Base-by-base conservation (phyloP, 2,113 vertebrate genomes). In the Aegithalos caudatus region DNA sequence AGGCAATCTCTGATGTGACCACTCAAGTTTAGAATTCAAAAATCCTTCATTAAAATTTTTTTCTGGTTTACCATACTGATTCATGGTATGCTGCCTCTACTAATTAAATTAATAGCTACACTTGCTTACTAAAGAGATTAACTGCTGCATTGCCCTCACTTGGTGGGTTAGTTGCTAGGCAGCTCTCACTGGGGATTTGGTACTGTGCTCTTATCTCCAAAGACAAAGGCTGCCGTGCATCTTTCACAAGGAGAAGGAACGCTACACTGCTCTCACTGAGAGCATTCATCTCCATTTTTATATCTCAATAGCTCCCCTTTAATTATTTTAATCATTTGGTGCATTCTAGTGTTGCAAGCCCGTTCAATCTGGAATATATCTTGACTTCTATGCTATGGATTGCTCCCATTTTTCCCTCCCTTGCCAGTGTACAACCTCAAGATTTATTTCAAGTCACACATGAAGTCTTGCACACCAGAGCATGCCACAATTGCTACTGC, bases 61-160 rank as follows among this genome's bases (percentile, higher is more conserved):
- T 95, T 69, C 74, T 87, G 25, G 33, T 95, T 96, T 96, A 94
- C 92, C 23, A 79, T 40, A 51, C 94, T 69, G 85, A 96, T 97
- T 95, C 97, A 98, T 93, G 97, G 95, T 96, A 95, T 35, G 4
- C 80, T 97, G 97, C 96, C 54, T 97, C 90, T 95, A 82, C 90
- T 98, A 98, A 98, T 98, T 98, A 97, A 98, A 98, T 98, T 98
- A 98, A 98, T 97, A 98, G 96, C 97, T 96, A 93, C 95, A 96
- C 94, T 97, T 97, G 96, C 96, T 97, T 97, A 94, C 97, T 79
- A 73, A 96, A 94, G 94, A 97, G 97, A 98, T 97, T 98, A 98
- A 93, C 91, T 94, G 95, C 60, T n/a, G 67, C 61, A 76, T 91
- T 92, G 77, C 89, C 93, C 84, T 97, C 93, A 95, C 82, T 90